phyloP scores from a whole-genome alignment of 2,113 vertebrate species.

The Charina bottae region DNA sequence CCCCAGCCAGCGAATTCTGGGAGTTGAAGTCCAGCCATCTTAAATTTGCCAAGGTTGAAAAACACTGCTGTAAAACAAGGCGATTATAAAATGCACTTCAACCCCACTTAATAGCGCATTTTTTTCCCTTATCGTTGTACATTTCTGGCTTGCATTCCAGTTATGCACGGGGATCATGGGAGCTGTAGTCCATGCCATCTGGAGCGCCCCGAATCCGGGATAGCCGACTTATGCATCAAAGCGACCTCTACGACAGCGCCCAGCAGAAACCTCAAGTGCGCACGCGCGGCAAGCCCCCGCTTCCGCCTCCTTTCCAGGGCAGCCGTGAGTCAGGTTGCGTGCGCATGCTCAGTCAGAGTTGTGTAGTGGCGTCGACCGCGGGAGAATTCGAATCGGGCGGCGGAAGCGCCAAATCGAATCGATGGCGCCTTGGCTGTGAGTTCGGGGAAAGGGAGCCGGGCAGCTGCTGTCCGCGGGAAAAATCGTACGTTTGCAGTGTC shows the following conservation, averaged over 20 bases:
- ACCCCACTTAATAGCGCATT: neutral
- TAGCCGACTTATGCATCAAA: neutral
- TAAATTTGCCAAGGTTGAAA: neutral
- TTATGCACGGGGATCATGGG: neutral
- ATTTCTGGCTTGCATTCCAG: neutral
- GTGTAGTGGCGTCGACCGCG: conserved; percentile 45
- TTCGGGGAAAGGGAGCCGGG: neutral
- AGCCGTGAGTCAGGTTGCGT: neutral
- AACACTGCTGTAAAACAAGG: neutral
- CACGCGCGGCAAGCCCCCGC: neutral
- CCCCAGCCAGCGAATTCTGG: neutral
- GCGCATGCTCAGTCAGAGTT: neutral
- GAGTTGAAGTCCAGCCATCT: neutral
- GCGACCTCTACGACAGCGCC: neutral
- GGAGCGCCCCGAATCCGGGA: neutral
- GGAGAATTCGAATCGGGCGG: conserved; percentile 67
- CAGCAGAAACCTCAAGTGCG: neutral
- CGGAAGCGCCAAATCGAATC: conserved; percentile 16
- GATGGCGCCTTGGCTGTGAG: neutral
- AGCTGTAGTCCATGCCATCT: neutral
- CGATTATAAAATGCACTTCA: neutral
- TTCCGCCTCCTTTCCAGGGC: too few relatives aligned
- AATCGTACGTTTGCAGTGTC: neutral
- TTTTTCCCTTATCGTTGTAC: neutral
- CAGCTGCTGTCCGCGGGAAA: too few relatives aligned